These are phyloP conservation scores for Pseudoips prasinana DNA, from an alignment of 2,888 invertebrate species.

Conservation along the genomic window DNA sequence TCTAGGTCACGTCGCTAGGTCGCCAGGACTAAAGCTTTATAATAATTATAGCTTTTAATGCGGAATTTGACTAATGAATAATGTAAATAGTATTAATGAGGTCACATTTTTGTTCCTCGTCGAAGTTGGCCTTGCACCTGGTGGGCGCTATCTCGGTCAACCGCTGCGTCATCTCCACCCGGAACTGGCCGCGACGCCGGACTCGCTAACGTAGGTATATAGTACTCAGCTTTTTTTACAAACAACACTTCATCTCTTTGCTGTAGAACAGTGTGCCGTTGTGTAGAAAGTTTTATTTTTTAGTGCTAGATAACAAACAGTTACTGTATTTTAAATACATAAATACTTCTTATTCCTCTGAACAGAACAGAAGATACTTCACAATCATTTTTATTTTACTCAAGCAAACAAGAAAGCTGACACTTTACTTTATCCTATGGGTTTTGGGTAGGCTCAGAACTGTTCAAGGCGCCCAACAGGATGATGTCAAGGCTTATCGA, in stretches of 20 bases:
- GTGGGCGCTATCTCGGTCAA: conserved; percentile 50
- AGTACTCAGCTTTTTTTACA: conserved; percentile 14
- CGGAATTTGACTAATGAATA: conserved; percentile 46
- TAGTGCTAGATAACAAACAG: no score
- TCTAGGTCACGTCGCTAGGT: conserved; percentile 18
- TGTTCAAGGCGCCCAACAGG: no score
- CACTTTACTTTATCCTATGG: no score
- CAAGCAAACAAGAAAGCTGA: no score
- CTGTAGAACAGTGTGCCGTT: conserved; percentile 9
- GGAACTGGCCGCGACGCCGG: conserved; percentile 34
- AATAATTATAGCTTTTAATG: conserved; percentile 13
- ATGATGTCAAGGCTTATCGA: no score
- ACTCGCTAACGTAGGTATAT: neutral
- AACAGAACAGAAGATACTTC: no score
- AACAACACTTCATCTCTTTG: conserved; percentile 9
- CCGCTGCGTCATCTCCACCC: conserved; percentile 37
- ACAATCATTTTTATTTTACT: no score
- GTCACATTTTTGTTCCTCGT: conserved; percentile 45
- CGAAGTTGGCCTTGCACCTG: conserved; percentile 48
- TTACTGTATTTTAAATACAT: no score
- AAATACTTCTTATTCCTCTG: no score
- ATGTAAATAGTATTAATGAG: conserved; percentile 44
- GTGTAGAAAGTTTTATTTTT: conserved; percentile 12
- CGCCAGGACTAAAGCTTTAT: conserved; percentile 25
- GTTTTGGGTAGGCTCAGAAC: no score